A percentile compares a stretch with the other conserved stretches of the same genome.
These are phyloP conservation scores for Cataglyphis altisquamis DNA, from an alignment of 2,888 invertebrate species.

Conservation along the genomic window DNA sequence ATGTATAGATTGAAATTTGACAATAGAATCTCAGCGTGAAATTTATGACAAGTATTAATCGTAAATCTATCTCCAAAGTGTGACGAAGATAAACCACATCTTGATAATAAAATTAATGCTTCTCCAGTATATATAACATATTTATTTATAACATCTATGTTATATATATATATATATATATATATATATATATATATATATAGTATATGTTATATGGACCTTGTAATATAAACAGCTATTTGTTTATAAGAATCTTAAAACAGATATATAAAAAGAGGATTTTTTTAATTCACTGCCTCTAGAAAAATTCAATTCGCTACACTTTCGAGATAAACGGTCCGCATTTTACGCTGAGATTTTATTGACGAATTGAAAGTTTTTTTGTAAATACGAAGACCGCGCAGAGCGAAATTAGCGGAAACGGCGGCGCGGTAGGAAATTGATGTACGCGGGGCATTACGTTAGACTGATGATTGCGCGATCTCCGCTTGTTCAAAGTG, in stretches of 20 bases:
- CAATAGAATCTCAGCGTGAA: constrained; percentile 55
- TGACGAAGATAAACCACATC: not conserved
- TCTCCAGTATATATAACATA: not conserved
- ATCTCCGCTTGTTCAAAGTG: constrained; percentile 81
- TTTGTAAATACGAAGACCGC: constrained; percentile 65
- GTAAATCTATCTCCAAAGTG: not conserved
- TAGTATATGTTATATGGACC: not conserved
- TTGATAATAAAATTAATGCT: constrained; percentile 28
- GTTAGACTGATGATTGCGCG: constrained; percentile 73
- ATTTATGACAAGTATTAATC: not conserved
- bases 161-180: not conserved
- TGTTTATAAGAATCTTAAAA: not conserved
- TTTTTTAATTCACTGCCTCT: not conserved
- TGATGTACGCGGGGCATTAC: constrained; percentile 67
- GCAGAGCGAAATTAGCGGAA: constrained; percentile 35
- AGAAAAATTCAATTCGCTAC: not conserved
- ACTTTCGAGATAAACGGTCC: not conserved
- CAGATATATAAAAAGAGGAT: not conserved
- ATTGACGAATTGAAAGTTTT: constrained; percentile 29
- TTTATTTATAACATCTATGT: constrained; percentile 13
- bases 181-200: too few species aligned
- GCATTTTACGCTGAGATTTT: constrained; percentile 45
- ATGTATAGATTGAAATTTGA: constrained; percentile 57
- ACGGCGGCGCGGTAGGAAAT: constrained; percentile 38
- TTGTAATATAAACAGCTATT: not conserved